Evolutionary conservation across 2,113 vertebrate species (phyloP), one percentile per base, ranked within the genome.

Genomic region (Labeo rohita): DNA sequence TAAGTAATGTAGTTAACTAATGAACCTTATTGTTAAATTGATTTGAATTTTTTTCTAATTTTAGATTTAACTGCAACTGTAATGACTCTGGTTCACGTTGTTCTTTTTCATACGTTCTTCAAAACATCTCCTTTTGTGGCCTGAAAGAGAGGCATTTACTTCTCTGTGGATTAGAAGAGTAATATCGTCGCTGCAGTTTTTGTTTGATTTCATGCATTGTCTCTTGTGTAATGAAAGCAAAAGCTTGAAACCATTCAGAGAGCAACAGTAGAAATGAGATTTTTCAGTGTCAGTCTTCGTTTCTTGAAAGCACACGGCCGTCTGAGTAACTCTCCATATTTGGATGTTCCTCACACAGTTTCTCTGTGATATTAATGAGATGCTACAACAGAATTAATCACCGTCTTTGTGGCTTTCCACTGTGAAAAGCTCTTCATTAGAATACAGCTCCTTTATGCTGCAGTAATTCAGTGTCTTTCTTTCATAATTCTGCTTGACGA

Each of bases 381-480:
- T 52, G 63, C 80, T 77, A 68, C 45, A 50, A 21, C 80, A 54
- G 47, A 50, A 70, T 52, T 52, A 82, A 70, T 68, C 28, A 39
- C 63, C 5, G 6, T 82, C 80, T 82, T 70, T 70, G 63, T 52
- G 63, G 45, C 47, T 66, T 61, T 66, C 45, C 39, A 16, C 79
- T 47, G 43, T 66, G 59, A 81, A 81, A 81, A 68, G n/a, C 61
- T 82, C 47, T 82, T 82, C 63, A 70, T 70, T 82, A 66, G 39
- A 81, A 66, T 23, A 66, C 59, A 39, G 47, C 61, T 49, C 61
- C n/a, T 50, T 13, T 50, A 45, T 28, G 56, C 56, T 15, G 13
- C 7, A 8, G 45, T 82, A 54, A 54, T 82, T 70, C 13, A 4
- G 61, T 3, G 23, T 5, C 47, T 52, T 70, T 70, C 80, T 52